Conservation (phyloP, 2,888 invertebrate species). For the Epiperipatus broadwayi region DNA sequence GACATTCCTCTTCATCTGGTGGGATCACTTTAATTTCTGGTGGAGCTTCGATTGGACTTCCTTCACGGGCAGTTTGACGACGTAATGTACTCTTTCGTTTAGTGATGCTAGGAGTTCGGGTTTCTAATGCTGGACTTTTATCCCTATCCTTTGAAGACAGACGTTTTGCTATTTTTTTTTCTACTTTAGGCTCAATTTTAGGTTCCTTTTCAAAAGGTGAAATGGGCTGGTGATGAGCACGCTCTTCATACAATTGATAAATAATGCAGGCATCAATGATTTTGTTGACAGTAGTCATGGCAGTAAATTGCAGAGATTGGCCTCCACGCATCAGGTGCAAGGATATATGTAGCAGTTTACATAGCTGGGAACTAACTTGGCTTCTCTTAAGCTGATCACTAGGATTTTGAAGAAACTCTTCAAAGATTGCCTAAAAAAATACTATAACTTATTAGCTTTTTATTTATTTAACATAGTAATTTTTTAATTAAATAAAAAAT, state of each 20-base stretch:
- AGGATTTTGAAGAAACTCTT: neutral
- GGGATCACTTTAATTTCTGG: neutral
- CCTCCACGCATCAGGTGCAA: slow-evolving; percentile 38
- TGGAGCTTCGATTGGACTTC: neutral
- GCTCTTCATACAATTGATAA: slow-evolving; percentile 25
- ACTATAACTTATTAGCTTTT: too few relatives aligned
- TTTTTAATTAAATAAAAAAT: too few relatives aligned
- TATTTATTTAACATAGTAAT: too few relatives aligned
- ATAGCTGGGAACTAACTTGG: too few relatives aligned
- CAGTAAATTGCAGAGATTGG: slow-evolving; percentile 40
- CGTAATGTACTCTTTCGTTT: too few relatives aligned
- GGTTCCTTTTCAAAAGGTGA: too few relatives aligned
- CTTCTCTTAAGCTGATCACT: neutral
- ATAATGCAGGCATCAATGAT: slow-evolving; percentile 36
- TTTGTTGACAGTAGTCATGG: slow-evolving; percentile 39
- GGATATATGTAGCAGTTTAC: slow-evolving; percentile 36
- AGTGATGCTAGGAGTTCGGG: too few relatives aligned
- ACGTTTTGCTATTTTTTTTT: too few relatives aligned
- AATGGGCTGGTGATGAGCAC: slow-evolving; percentile 22
- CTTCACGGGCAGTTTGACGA: neutral
- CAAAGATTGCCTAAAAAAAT: too few relatives aligned
- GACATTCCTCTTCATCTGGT: neutral
- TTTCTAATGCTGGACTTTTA: too few relatives aligned
- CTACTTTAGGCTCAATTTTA: too few relatives aligned
- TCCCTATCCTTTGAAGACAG: too few relatives aligned